phyloP scores from a whole-genome alignment of 2,888 invertebrate species.

The Hemithea aestivaria region DNA sequence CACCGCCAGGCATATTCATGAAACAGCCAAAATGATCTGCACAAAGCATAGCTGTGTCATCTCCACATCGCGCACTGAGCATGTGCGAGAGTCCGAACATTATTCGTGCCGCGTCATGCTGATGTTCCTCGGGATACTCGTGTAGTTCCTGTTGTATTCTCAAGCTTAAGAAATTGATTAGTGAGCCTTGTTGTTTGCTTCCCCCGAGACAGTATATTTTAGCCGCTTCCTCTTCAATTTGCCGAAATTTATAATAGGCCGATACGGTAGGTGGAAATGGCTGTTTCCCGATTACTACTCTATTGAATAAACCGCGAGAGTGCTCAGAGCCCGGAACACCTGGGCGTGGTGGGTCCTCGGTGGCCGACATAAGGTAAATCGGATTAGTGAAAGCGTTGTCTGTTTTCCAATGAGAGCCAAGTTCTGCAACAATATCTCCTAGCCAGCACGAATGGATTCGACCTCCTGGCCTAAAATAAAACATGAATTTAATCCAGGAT shows the following conservation, averaged over 20 bases:
- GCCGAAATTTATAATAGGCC: slow-evolving; percentile 82
- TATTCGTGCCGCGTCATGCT: slow-evolving; percentile 82
- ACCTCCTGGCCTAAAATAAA: slow-evolving; percentile 83
- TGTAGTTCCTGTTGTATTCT: slow-evolving; percentile 84
- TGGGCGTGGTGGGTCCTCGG: slow-evolving; percentile 80
- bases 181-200: slow-evolving; percentile 80
- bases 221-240: slow-evolving; percentile 82
- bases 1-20: slow-evolving; percentile 78
- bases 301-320: slow-evolving; percentile 79
- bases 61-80: slow-evolving; percentile 81
- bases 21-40: slow-evolving; percentile 62
- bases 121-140: slow-evolving; percentile 82
- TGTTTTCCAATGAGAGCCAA: slow-evolving; percentile 85
- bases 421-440: slow-evolving; percentile 86
- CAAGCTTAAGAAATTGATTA: slow-evolving; percentile 81
- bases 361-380: slow-evolving; percentile 81
- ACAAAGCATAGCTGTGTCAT: slow-evolving; percentile 74
- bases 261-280: slow-evolving; percentile 79
- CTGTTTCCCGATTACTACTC: slow-evolving; percentile 81
- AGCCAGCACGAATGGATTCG: slow-evolving; percentile 87
- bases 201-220: slow-evolving; percentile 81
- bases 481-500: slow-evolving; percentile 9
- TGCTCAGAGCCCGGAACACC: slow-evolving; percentile 72
- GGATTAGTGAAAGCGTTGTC: slow-evolving; percentile 72
- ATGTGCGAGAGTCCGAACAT: slow-evolving; percentile 83